A percentile compares a stretch with the other conserved stretches of the same genome.
These are phyloP conservation scores for Mormyrops attenuatus DNA, from an alignment of 2,797 vertebrate species.

Conservation along the genomic window DNA sequence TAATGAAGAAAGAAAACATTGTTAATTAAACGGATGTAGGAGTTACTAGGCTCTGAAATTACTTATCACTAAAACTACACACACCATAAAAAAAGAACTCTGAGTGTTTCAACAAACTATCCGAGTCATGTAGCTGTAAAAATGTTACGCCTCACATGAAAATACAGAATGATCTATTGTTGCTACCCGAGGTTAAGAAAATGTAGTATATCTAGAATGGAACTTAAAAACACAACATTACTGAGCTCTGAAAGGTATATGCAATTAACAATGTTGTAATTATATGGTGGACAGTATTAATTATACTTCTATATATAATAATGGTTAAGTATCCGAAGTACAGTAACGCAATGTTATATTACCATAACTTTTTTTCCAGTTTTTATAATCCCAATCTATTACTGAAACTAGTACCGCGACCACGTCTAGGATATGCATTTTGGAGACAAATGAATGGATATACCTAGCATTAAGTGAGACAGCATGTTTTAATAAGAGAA, in stretches of 20 bases:
- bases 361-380: neutral
- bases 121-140: neutral
- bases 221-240: neutral
- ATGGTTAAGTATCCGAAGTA: neutral
- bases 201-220: neutral
- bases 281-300: neutral
- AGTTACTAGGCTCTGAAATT: neutral
- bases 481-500: neutral
- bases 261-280: neutral
- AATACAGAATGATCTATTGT: neutral
- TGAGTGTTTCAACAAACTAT: neutral
- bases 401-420: neutral
- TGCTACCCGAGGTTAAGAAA: neutral
- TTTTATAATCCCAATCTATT: neutral
- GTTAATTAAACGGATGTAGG: neutral
- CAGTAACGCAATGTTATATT: neutral
- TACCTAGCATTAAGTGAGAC: neutral
- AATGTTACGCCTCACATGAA: neutral
- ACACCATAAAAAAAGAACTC: neutral
- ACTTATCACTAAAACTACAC: neutral
- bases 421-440: neutral
- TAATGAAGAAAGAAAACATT: neutral
- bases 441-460: neutral
- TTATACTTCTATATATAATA: neutral
- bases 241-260: neutral